Base-by-base conservation (phyloP, 2,888 invertebrate genomes). In the Chironomus riparius region DNA sequence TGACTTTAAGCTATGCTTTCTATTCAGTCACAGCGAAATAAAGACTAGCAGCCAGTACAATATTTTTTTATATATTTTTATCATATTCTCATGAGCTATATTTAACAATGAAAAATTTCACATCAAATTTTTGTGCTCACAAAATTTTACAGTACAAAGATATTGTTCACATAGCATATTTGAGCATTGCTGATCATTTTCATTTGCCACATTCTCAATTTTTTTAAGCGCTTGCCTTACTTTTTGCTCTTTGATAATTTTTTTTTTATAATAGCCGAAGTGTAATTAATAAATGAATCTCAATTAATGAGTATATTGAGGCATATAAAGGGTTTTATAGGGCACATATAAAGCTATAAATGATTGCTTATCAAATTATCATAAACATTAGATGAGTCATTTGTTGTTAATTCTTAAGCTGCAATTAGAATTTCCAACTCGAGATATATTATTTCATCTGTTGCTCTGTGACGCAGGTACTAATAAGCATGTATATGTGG, bases 31-130 rank as follows among this genome's bases (percentile, higher is more conserved):
- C 24, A 21, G 65, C 10, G 24, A 24, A 24, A 65, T 65, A 13
- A 22, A 65, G 24, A 24, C 21, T 24, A 65, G 24, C 21, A 65
- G 65, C 65, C 3, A 65, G 24, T 56, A 18, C 7, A 18, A 65
- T 65, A 3, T 65, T 65, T 24, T 65, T 65, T 10, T 38, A 2
- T 28, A 18, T 24, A 56, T 56, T 56, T 56, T 56, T 56, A 56
- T 56, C 56, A 56, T 15, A 15, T 18, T 56, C 56, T 56, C 56
- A 56, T 56, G 65, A 65, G 65, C 65, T 65, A 65, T 65, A 65
- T 65, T 65, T 65, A 65, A 65, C 65, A 65, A 65, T 65, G 65
- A 65, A 65, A 56, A 65, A 24, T 65, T 65, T 21, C 65, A 65
- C 65, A 65, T 65, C 10, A 65, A 65, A 65, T 65, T 65, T 24